Conservation (phyloP, 2,113 vertebrate species). For the Sphyrna mokarran region DNA sequence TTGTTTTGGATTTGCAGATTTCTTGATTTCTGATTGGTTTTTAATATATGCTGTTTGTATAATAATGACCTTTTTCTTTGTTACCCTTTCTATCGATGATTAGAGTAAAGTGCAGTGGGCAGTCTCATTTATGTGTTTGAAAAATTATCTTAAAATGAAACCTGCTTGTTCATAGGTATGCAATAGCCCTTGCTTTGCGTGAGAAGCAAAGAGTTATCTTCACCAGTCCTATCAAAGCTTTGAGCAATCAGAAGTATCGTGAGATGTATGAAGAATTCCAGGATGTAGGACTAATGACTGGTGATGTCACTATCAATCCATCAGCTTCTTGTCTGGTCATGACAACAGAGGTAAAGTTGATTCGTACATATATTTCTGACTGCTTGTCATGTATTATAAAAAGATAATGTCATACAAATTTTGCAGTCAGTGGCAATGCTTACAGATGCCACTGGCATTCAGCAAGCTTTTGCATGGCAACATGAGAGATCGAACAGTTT, state of each 20-base stretch:
- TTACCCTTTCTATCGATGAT: background rate
- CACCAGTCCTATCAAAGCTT: conserved; percentile 95
- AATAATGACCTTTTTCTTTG: background rate
- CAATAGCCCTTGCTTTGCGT: conserved; percentile 85
- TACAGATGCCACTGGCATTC: background rate
- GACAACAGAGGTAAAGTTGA: conserved; percentile 82
- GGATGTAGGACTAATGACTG: conserved; percentile 95
- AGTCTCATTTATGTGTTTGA: background rate
- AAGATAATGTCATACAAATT: background rate
- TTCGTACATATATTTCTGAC: background rate
- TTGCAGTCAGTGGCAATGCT: background rate
- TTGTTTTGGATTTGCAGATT: conserved; percentile 34
- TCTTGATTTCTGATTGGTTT: background rate
- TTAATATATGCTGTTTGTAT: conserved; percentile 24
- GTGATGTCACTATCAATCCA: conserved; percentile 97
- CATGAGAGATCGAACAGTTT: too few relatives aligned
- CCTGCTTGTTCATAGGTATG: conserved; percentile 63
- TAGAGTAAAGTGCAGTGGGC: background rate
- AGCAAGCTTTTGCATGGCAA: background rate
- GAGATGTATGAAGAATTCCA: conserved; percentile 99
- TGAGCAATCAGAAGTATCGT: conserved; percentile 97
- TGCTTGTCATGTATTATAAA: background rate
- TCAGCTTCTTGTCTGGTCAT: conserved; percentile 95
- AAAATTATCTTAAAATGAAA: background rate
- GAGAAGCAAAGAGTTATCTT: conserved; percentile 97